Evolutionary conservation across 2,797 vertebrate genomes (phyloP).

Genomic region (Potorous gilbertii): DNA sequence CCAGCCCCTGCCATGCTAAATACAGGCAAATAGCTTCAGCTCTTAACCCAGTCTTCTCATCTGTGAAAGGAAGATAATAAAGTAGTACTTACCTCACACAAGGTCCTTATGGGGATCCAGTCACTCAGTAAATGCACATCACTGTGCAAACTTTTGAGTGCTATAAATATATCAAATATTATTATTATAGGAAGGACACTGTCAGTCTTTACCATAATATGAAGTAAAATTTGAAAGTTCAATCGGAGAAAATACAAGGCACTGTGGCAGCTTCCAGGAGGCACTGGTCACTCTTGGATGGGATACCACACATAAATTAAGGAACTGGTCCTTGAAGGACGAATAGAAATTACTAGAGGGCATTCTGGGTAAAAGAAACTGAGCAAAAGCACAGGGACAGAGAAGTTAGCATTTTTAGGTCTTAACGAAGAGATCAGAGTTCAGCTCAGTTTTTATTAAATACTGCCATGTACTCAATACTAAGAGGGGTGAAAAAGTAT

Average conservation of each 20-base stretch:
- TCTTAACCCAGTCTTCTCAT: neutral
- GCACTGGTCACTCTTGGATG: neutral
- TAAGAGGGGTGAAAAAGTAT: neutral
- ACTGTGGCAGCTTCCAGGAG: neutral
- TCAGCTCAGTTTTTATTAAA: neutral
- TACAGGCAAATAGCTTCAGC: neutral
- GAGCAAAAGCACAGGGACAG: neutral
- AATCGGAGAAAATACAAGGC: neutral
- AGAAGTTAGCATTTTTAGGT: neutral
- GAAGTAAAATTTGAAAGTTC: neutral
- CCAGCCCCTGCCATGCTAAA: neutral
- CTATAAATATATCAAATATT: neutral
- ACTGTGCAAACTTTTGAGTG: neutral
- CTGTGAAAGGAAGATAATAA: neutral
- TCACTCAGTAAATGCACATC: neutral
- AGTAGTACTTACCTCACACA: no score
- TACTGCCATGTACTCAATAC: neutral
- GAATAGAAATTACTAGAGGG: neutral
- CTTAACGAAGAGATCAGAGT: neutral
- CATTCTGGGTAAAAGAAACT: neutral
- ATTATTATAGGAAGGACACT: neutral
- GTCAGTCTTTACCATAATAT: neutral
- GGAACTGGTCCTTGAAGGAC: neutral
- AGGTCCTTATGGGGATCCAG: neutral
- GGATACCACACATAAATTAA: neutral